A percentile compares a stretch with the other conserved stretches of the same genome.
Evolutionary conservation across 1,140 invertebrate species (phyloP).

Genomic region (Aricia agestis): DNA sequence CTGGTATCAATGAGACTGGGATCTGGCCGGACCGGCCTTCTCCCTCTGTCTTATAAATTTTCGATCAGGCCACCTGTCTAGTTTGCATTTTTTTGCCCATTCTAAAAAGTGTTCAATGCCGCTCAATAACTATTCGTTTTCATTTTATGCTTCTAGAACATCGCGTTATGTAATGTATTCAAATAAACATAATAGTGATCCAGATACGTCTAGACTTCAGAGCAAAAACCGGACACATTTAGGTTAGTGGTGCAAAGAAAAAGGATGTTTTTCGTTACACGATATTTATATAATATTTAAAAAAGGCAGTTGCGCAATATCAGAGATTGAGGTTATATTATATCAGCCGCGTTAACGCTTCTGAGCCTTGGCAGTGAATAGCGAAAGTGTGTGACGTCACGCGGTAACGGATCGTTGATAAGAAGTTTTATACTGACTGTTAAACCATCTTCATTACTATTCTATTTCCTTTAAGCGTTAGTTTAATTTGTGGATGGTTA

Average conservation of each 20-base stretch:
- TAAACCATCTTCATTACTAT: background rate
- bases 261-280: slow-evolving; percentile 3
- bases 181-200: background rate
- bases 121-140: too few relatives aligned
- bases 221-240: background rate
- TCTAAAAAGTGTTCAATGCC: too few relatives aligned
- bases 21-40: too few relatives aligned
- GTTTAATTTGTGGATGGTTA: too few relatives aligned
- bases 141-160: background rate
- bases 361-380: slow-evolving; percentile 69
- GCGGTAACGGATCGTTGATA: slow-evolving; percentile 15
- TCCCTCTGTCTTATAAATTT: too few relatives aligned
- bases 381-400: slow-evolving; percentile 53
- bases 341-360: slow-evolving; percentile 15
- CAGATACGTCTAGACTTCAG: background rate
- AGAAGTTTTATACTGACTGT: background rate
- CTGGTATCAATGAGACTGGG: too few relatives aligned
- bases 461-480: background rate
- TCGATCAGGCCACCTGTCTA: too few relatives aligned
- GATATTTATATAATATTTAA: slow-evolving; percentile 6
- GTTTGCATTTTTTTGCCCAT: too few relatives aligned
- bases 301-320: slow-evolving; percentile 1
- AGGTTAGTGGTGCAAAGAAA: slow-evolving; percentile 3
- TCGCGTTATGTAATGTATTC: background rate
- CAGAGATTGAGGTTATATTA: slow-evolving; percentile 6